These are phyloP conservation scores for Ptilorrhoa leucosticta DNA, from an alignment of 2,113 vertebrate genomes.

Conservation along the genomic window DNA sequence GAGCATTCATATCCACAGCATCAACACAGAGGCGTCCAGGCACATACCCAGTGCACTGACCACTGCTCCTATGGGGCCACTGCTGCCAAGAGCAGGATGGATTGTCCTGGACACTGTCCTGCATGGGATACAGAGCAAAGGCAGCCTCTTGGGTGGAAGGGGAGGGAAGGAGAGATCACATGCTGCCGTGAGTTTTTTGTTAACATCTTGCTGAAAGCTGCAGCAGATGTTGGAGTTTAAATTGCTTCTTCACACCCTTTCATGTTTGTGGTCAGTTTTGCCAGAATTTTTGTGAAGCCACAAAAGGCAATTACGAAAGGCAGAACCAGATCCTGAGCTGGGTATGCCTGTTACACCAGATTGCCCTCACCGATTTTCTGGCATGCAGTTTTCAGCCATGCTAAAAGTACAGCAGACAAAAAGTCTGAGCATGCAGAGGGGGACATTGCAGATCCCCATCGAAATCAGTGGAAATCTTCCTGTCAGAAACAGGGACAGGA, in stretches of 20 bases:
- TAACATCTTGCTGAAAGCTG: background rate
- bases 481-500: background rate
- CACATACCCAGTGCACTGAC: no score
- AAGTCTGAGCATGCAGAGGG: background rate
- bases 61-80: background rate
- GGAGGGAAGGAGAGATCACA: background rate
- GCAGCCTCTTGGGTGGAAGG: background rate
- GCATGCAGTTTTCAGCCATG: background rate
- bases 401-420: background rate
- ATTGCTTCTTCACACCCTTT: background rate
- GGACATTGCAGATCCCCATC: background rate
- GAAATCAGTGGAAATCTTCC: background rate
- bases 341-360: background rate
- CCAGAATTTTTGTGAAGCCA: background rate
- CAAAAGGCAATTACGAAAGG: background rate
- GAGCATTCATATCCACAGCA: background rate
- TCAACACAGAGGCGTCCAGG: accelerated
- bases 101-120: background rate
- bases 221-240: background rate
- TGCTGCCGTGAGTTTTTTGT: accelerated
- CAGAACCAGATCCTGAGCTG: background rate
- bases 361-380: background rate
- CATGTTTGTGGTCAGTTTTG: background rate
- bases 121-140: background rate
- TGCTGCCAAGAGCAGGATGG: background rate